Percentiles rank a stretch among this genome's conserved stretches.
These are phyloP conservation scores for Sceloporus tristichus DNA, from an alignment of 2,113 vertebrate genomes.

Conservation along the genomic window DNA sequence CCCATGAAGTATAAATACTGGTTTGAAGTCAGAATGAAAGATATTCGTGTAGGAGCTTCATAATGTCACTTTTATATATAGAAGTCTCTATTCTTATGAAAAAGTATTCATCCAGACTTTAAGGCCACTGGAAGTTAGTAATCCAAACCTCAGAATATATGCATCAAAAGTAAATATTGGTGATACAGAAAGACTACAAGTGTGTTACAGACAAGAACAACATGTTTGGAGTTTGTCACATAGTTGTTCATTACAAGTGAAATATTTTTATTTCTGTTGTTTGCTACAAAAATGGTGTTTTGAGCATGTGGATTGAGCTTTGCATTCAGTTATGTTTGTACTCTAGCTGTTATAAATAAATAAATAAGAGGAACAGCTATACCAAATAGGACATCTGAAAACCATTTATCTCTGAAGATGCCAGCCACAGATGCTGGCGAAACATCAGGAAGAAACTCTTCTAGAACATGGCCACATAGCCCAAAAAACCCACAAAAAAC, in stretches of 20 bases:
- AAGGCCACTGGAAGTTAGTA: background rate
- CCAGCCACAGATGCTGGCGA: too few species aligned
- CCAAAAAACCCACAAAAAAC: too few species aligned
- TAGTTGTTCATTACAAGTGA: background rate
- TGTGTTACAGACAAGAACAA: background rate
- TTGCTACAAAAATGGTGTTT: slow-evolving; percentile 11
- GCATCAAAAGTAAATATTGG: background rate
- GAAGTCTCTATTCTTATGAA: background rate
- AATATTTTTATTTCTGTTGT: background rate
- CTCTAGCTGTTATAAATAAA: slow-evolving; percentile 16
- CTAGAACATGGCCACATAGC: too few species aligned
- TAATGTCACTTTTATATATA: too few species aligned
- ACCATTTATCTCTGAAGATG: background rate
- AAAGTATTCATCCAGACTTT: slow-evolving; percentile 16
- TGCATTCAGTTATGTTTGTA: slow-evolving; percentile 32
- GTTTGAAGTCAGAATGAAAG: slow-evolving; percentile 18
- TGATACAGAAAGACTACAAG: background rate
- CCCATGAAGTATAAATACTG: slow-evolving; percentile 23
- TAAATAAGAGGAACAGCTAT: too few species aligned
- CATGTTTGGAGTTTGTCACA: background rate
- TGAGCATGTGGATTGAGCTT: slow-evolving; percentile 14
- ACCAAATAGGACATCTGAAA: background rate
- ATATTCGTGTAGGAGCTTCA: slow-evolving; percentile 11
- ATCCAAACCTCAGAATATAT: background rate
- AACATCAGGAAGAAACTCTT: too few species aligned